Conservation (phyloP, 2,888 invertebrate genomes). For the Phrixothrix hirtus region DNA sequence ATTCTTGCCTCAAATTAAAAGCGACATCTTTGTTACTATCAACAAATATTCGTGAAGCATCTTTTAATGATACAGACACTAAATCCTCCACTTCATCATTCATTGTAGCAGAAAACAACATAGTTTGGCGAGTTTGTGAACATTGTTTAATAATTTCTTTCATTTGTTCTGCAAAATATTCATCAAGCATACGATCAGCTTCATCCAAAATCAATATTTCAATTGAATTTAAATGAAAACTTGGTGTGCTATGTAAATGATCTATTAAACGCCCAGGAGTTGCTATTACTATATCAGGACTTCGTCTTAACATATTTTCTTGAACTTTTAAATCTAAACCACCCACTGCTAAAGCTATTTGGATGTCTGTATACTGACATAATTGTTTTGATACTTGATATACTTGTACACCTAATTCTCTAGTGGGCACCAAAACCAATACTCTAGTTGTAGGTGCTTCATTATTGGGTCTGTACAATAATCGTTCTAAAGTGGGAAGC, state of each 20-base stretch:
- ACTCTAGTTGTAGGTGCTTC: slow-evolving; percentile 76
- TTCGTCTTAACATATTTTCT: slow-evolving; percentile 81
- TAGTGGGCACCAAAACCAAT: slow-evolving; percentile 91
- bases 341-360: slow-evolving; percentile 83
- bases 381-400: slow-evolving; percentile 92
- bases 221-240: slow-evolving; percentile 85
- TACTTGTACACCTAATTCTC: slow-evolving; percentile 97
- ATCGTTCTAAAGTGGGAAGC: slow-evolving; percentile 92
- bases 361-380: slow-evolving; percentile 81
- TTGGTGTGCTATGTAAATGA: slow-evolving; percentile 93
- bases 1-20: slow-evolving; percentile 93
- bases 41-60: slow-evolving; percentile 93
- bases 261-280: slow-evolving; percentile 98
- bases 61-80: slow-evolving; percentile 88
- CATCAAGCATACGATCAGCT: slow-evolving; percentile 92
- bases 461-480: slow-evolving; percentile 81
- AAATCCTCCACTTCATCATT: slow-evolving; percentile 96
- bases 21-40: slow-evolving; percentile 96
- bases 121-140: slow-evolving; percentile 88
- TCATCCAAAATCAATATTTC: slow-evolving; percentile 85
- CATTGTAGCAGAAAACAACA: slow-evolving; percentile 99
- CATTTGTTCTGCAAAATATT: slow-evolving; percentile 99
- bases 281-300: slow-evolving; percentile 96
- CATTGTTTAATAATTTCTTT: slow-evolving; percentile 96
- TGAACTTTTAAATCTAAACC: slow-evolving; percentile 78